Conservation (phyloP, 2,797 vertebrate genomes). For the Trachurus trachurus region DNA sequence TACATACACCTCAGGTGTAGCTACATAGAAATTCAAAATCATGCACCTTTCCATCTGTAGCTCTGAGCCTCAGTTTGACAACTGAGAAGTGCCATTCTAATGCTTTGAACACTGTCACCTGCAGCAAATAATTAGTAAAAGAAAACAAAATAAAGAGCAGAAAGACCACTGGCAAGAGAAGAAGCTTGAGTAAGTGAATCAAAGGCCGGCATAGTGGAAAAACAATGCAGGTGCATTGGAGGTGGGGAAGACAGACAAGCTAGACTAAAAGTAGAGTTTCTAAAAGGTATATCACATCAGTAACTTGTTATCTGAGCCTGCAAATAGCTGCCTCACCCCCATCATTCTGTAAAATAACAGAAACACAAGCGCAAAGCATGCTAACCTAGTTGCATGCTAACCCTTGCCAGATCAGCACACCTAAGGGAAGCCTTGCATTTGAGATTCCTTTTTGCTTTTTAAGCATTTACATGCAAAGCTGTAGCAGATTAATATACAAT, state of each 20-base stretch:
- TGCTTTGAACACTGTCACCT: slow-evolving; percentile 81
- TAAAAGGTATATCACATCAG: slow-evolving; percentile 32
- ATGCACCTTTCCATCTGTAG: slow-evolving; percentile 84
- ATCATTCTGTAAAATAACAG: slow-evolving; percentile 48
- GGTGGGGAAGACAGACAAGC: slow-evolving; percentile 32
- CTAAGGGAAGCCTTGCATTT: slow-evolving; percentile 70
- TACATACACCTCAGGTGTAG: slow-evolving; percentile 48
- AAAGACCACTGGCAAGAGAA: slow-evolving; percentile 61
- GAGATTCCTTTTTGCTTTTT: slow-evolving; percentile 75
- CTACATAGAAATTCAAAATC: slow-evolving; percentile 67
- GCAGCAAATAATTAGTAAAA: slow-evolving; percentile 76
- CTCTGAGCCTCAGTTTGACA: slow-evolving; percentile 77
- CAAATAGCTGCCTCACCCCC: slow-evolving; percentile 53
- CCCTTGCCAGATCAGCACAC: slow-evolving; percentile 53
- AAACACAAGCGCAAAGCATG: slow-evolving; percentile 71
- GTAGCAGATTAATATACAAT: slow-evolving; percentile 59
- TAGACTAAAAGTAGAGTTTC: slow-evolving; percentile 37
- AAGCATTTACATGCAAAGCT: slow-evolving; percentile 90
- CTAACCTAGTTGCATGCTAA: slow-evolving; percentile 69
- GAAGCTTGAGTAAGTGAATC: slow-evolving; percentile 44
- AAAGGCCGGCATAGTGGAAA: slow-evolving; percentile 44
- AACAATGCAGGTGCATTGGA: slow-evolving; percentile 42
- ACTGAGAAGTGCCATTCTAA: slow-evolving; percentile 78
- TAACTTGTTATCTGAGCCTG: slow-evolving; percentile 30
- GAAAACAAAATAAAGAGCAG: slow-evolving; percentile 66